Conservation (phyloP, 2,888 invertebrate species). For the Drosophila anomelani region DNA sequence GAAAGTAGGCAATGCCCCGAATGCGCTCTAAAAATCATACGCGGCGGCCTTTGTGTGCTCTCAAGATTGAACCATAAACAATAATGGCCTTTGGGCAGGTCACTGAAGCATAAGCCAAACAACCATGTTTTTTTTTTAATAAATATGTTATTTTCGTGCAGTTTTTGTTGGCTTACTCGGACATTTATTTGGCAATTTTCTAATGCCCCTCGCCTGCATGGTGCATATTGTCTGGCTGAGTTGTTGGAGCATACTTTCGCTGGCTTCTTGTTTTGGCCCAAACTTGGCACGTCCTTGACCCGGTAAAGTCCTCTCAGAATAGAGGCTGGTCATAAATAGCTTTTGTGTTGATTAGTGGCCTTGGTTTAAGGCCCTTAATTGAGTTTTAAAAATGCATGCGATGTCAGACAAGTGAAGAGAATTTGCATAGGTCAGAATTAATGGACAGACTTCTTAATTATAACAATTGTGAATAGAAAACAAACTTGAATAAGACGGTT, state of each 20-base stretch:
- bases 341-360: constrained; percentile 60
- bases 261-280: constrained; percentile 25
- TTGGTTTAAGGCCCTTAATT: constrained; percentile 51
- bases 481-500: too few relatives aligned
- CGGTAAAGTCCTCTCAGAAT: constrained; percentile 23
- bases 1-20: constrained; percentile 47
- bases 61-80: constrained; percentile 54
- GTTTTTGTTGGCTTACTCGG: constrained; percentile 16
- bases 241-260: constrained; percentile 48
- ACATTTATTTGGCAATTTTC: constrained; percentile 42
- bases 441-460: constrained; percentile 14
- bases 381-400: constrained; percentile 42
- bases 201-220: constrained; percentile 33
- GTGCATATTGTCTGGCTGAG: constrained; percentile 14
- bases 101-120: constrained; percentile 61
- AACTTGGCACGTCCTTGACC: constrained; percentile 55
- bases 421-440: constrained; percentile 17
- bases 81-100: constrained; percentile 44
- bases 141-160: constrained; percentile 66
- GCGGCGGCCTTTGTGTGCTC: constrained; percentile 2
- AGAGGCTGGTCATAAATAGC: constrained; percentile 56
- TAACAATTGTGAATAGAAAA: neutral
- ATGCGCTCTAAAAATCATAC: constrained; percentile 9
- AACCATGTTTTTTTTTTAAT: constrained; percentile 65
- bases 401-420: neutral